A percentile compares a stretch with the other conserved stretches of the same genome.
Conservation (phyloP, 2,888 invertebrate species). For the Hypsopygia costalis region DNA sequence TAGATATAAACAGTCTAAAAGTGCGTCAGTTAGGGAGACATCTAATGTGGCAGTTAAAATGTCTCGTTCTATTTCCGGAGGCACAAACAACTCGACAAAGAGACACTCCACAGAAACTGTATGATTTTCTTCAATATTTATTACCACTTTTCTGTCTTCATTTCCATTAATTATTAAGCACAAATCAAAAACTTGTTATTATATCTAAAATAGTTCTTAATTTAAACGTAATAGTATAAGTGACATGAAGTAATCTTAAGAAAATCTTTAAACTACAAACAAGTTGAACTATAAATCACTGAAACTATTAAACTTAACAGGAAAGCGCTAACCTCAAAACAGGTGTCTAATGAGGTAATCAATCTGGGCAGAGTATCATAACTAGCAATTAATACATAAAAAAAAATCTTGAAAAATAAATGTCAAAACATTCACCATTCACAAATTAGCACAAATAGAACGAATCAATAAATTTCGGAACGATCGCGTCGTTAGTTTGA, state of each 20-base stretch:
- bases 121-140: slow-evolving; percentile 1
- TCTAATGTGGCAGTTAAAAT: slow-evolving; percentile 17
- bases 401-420: slow-evolving; percentile 15
- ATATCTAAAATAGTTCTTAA: too few relatives aligned
- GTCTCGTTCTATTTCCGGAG: slow-evolving; percentile 21
- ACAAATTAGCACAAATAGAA: slow-evolving; percentile 34
- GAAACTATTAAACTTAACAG: slow-evolving; percentile 20
- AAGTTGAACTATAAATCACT: background rate
- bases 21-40: slow-evolving; percentile 7
- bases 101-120: slow-evolving; percentile 2
- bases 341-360: slow-evolving; percentile 33
- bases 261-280: slow-evolving; percentile 4
- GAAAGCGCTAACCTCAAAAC: slow-evolving; percentile 35
- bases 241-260: too few relatives aligned
- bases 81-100: slow-evolving; percentile 16
- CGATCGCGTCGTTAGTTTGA: slow-evolving; percentile 49
- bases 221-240: too few relatives aligned
- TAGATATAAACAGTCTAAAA: background rate
- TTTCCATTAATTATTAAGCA: too few relatives aligned
- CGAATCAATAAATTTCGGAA: slow-evolving; percentile 63
- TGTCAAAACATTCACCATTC: slow-evolving; percentile 28
- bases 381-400: slow-evolving; percentile 10
- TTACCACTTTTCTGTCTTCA: background rate
- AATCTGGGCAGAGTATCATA: slow-evolving; percentile 23
- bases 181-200: too few relatives aligned